phyloP scores from a whole-genome alignment of 64 coral and sea anemone species.

The Montipora efflorescens region DNA sequence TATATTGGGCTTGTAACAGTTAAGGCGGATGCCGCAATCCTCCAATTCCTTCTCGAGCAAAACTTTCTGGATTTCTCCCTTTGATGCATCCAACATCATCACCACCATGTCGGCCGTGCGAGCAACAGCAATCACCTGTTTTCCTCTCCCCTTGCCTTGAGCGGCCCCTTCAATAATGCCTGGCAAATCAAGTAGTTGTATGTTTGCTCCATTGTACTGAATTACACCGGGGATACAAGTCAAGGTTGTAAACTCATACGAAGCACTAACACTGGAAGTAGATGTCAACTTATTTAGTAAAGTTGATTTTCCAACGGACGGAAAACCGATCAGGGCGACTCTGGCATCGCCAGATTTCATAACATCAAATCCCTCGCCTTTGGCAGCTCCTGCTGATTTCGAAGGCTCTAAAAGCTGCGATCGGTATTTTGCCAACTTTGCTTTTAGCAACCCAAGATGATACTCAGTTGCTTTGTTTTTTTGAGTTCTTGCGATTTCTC shows the following conservation, averaged over 20 bases:
- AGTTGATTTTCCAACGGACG: slow-evolving; percentile 96
- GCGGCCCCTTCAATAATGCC: slow-evolving; percentile 95
- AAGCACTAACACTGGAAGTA: slow-evolving; percentile 86
- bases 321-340: slow-evolving; percentile 97
- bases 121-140: slow-evolving; percentile 94
- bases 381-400: slow-evolving; percentile 64
- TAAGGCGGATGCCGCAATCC: slow-evolving; percentile 92
- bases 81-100: slow-evolving; percentile 95
- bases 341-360: slow-evolving; percentile 99
- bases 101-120: slow-evolving; percentile 95
- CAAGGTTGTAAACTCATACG: slow-evolving; percentile 95
- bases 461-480: slow-evolving; percentile 99
- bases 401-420: slow-evolving; percentile 89
- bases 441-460: slow-evolving; percentile 93
- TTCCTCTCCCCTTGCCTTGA: slow-evolving; percentile 93
- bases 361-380: slow-evolving; percentile 99
- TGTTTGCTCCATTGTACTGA: slow-evolving; percentile 93
- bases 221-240: slow-evolving; percentile 98
- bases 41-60: slow-evolving; percentile 95
- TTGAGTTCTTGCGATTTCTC: slow-evolving; percentile 96
- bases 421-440: slow-evolving; percentile 96
- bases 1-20: slow-evolving; percentile 90
- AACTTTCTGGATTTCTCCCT: slow-evolving; percentile 89
- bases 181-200: slow-evolving; percentile 94
- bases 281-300: slow-evolving; percentile 92